These are phyloP conservation scores for Plemyria rubiginata DNA, from an alignment of 2,888 invertebrate species.

Conservation along the genomic window DNA sequence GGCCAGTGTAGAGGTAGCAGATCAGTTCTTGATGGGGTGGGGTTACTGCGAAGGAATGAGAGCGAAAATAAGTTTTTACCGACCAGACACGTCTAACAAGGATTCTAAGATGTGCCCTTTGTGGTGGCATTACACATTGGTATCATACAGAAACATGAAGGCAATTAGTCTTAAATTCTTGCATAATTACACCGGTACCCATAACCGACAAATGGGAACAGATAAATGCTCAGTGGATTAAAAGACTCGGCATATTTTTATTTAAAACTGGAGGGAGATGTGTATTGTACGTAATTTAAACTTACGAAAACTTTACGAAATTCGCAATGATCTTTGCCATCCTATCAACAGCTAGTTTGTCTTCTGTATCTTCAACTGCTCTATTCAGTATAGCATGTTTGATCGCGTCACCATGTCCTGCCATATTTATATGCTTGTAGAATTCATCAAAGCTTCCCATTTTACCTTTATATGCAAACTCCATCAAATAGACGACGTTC, in stretches of 20 bases:
- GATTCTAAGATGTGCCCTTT: too few relatives aligned
- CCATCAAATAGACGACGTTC: constrained; percentile 50
- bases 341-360: constrained; percentile 43
- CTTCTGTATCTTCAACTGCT: constrained; percentile 24
- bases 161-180: too few relatives aligned
- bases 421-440: constrained; percentile 40
- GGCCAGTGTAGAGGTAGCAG: constrained; percentile 47
- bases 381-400: constrained; percentile 47
- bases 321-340: constrained; percentile 46
- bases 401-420: constrained; percentile 52
- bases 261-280: too few relatives aligned
- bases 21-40: constrained; percentile 40
- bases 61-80: neutral
- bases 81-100: too few relatives aligned
- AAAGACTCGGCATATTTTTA: too few relatives aligned
- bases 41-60: constrained; percentile 41
- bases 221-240: too few relatives aligned
- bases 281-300: too few relatives aligned
- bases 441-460: constrained; percentile 44
- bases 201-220: too few relatives aligned
- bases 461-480: constrained; percentile 51
- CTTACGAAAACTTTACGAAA: constrained; percentile 53
- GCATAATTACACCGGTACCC: too few relatives aligned
- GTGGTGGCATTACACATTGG: too few relatives aligned
- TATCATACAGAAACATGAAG: too few relatives aligned